phyloP scores from a whole-genome alignment of 2,113 vertebrate genomes.

The Hippotragus niger region DNA sequence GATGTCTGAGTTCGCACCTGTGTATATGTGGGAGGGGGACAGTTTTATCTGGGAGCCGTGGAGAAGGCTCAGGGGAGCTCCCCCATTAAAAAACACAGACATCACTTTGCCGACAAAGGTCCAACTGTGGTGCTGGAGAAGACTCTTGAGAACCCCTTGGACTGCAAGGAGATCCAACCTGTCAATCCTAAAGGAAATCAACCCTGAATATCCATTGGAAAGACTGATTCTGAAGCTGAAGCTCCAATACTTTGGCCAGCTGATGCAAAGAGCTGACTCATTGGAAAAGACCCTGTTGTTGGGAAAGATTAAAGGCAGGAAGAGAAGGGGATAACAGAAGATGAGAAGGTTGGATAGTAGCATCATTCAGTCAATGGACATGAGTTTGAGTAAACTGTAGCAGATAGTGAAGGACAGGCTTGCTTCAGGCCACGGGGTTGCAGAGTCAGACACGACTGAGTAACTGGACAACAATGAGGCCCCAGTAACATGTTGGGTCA shows the following conservation, averaged over 20 bases:
- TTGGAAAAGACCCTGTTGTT: not conserved
- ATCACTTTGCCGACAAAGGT: not conserved
- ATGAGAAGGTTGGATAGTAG: not conserved
- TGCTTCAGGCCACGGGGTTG: not conserved
- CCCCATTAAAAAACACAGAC: not conserved
- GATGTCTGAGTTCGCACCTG: not conserved
- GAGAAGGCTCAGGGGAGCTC: not conserved
- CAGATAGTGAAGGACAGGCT: not conserved
- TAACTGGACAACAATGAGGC: not conserved
- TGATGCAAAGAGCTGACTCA: not conserved
- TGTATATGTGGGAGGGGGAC: not conserved
- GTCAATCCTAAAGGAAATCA: not conserved
- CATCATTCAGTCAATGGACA: not conserved
- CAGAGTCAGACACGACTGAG: not conserved
- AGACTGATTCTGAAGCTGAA: not conserved
- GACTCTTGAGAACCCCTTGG: not conserved
- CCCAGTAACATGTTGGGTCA: not conserved
- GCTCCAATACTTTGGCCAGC: not conserved
- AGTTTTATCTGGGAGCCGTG: not conserved
- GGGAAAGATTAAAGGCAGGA: not conserved
- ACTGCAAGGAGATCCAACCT: not conserved
- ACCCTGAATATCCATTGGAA: not conserved
- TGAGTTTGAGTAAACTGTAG: not conserved
- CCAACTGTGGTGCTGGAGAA: not conserved
- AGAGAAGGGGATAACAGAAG: not conserved